Evolutionary conservation across 1,140 invertebrate species (phyloP).

Genomic region (Bombus superbus): DNA sequence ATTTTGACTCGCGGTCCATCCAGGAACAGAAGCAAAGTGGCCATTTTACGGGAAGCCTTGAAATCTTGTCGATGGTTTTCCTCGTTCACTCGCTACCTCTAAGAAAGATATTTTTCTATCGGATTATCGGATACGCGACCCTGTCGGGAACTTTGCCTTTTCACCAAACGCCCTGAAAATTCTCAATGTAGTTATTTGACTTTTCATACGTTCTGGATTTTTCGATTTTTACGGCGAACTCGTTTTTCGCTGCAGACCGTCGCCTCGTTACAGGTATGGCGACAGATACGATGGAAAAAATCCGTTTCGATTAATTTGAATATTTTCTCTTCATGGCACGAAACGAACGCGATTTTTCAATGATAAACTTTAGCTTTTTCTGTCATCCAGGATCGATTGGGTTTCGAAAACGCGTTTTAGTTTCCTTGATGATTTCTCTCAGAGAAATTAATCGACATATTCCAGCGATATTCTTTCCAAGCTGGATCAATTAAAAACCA

Average conservation of each 20-base stretch:
- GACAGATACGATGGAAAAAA: no score
- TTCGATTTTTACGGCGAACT: not conserved
- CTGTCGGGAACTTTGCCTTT: constrained; percentile 1
- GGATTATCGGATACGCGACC: constrained; percentile 10
- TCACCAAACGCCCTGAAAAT: not conserved
- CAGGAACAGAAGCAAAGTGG: constrained; percentile 13
- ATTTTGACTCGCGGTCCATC: not conserved
- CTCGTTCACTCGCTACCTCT: not conserved
- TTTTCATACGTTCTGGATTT: not conserved
- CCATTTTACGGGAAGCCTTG: not conserved
- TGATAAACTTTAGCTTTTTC: not conserved
- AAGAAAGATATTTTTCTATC: constrained; percentile 21
- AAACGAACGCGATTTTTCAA: no score
- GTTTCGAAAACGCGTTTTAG: no score
- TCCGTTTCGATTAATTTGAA: not conserved
- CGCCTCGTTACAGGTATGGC: not conserved
- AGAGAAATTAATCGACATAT: no score
- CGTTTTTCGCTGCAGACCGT: not conserved
- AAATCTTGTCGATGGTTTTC: not conserved
- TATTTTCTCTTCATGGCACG: not conserved
- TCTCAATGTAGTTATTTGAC: not conserved
- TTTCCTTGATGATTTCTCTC: no score
- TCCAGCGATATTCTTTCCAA: not conserved
- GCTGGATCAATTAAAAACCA: not conserved
- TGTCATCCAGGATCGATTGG: not conserved